Conservation (phyloP, 2,113 vertebrate species). For the Channa maculata region DNA sequence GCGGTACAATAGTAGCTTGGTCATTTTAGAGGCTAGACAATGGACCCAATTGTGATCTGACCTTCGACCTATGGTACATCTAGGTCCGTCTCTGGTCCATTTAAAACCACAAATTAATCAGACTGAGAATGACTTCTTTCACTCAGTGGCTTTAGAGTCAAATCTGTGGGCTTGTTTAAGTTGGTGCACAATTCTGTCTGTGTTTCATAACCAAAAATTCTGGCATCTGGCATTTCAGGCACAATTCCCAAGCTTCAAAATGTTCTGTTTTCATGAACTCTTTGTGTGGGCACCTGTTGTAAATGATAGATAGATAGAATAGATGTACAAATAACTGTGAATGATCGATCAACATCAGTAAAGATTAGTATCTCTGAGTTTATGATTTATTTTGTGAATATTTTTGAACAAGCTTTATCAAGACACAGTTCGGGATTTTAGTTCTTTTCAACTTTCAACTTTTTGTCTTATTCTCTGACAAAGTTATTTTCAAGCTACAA, state of each 20-base stretch:
- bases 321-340: not conserved
- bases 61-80: conserved; percentile 68
- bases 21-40: conserved; percentile 65
- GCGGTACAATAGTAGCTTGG: conserved; percentile 53
- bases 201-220: not conserved
- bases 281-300: not conserved
- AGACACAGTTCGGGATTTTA: no score
- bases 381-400: no score
- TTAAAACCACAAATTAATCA: conserved; percentile 48
- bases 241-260: not conserved
- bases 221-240: not conserved
- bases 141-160: conserved; percentile 5
- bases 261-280: not conserved
- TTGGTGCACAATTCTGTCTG: conserved; percentile 1
- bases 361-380: not conserved
- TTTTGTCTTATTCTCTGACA: no score
- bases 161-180: conserved; percentile 50
- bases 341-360: conserved; percentile 34
- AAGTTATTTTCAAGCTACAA: no score
- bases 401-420: no score
- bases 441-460: no score
- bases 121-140: conserved; percentile 41
- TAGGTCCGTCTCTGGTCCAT: conserved; percentile 19
- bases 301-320: conserved; percentile 8
- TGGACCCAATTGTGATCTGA: conserved; percentile 57